Conservation (phyloP, 2,113 vertebrate genomes). For the Lepus europaeus region DNA sequence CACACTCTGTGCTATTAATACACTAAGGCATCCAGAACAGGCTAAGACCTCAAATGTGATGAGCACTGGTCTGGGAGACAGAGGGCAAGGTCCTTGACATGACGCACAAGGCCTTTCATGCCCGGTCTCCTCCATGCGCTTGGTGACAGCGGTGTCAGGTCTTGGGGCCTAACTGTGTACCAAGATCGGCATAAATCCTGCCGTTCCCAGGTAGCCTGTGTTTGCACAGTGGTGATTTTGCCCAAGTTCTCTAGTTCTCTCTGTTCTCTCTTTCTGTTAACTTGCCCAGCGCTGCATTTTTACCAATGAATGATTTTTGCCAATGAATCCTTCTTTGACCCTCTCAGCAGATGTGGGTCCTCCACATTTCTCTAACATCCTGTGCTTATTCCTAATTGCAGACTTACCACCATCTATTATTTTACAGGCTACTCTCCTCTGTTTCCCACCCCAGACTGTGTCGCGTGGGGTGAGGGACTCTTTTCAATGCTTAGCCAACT, state of each 20-base stretch:
- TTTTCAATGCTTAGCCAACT: slow-evolving; percentile 40
- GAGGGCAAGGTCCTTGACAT: background rate
- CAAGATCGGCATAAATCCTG: background rate
- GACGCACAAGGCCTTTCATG: background rate
- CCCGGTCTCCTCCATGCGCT: background rate
- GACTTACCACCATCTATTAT: background rate
- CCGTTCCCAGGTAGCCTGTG: background rate
- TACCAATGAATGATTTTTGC: background rate
- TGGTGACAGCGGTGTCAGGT: background rate
- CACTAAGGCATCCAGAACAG: background rate
- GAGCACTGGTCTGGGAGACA: background rate
- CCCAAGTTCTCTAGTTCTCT: background rate
- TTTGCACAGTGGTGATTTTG: background rate
- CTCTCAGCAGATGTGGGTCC: background rate
- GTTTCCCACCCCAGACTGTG: background rate
- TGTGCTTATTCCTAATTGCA: slow-evolving; percentile 4
- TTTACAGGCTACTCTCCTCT: background rate
- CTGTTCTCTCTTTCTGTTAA: background rate
- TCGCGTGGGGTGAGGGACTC: background rate
- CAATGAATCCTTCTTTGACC: background rate
- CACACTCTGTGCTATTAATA: background rate
- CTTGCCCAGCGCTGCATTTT: background rate
- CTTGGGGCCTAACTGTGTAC: background rate
- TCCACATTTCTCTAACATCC: background rate
- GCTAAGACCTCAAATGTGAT: background rate